Conservation (phyloP, 2,113 vertebrate genomes). For the Heptranchias perlo region DNA sequence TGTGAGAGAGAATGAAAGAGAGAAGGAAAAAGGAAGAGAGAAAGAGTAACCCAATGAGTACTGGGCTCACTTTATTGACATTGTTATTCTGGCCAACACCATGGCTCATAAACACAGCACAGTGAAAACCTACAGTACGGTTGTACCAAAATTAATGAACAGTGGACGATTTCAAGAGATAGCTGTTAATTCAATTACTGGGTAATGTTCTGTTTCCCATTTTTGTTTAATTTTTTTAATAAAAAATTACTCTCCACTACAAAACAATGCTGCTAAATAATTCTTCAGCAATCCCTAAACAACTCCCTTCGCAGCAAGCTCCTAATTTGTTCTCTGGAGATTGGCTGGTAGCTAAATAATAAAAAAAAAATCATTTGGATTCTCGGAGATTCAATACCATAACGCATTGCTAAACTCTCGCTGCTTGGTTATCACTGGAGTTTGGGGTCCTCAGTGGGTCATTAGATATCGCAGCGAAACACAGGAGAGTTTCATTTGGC, state of each 20-base stretch:
- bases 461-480: slow-evolving; percentile 69
- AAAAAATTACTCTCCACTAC: slow-evolving; percentile 61
- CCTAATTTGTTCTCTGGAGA: slow-evolving; percentile 78
- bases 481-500: slow-evolving; percentile 58
- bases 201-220: slow-evolving; percentile 35
- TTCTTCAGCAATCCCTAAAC: slow-evolving; percentile 70
- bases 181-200: slow-evolving; percentile 39
- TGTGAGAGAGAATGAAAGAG: too few species aligned
- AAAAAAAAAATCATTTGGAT: slow-evolving; percentile 67
- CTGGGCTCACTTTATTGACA: background rate
- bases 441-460: slow-evolving; percentile 71
- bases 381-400: slow-evolving; percentile 57
- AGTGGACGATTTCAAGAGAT: background rate
- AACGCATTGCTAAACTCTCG: slow-evolving; percentile 66
- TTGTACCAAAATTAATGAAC: background rate
- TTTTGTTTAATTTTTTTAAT: slow-evolving; percentile 59
- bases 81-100: background rate
- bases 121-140: background rate
- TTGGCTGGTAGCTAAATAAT: slow-evolving; percentile 60
- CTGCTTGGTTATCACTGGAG: slow-evolving; percentile 60
- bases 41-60: background rate
- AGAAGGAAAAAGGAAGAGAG: background rate
- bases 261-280: slow-evolving; percentile 75
- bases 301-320: slow-evolving; percentile 72
- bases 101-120: background rate